phyloP scores from a whole-genome alignment of 2,888 invertebrate species.

The Plutella xylostella region DNA sequence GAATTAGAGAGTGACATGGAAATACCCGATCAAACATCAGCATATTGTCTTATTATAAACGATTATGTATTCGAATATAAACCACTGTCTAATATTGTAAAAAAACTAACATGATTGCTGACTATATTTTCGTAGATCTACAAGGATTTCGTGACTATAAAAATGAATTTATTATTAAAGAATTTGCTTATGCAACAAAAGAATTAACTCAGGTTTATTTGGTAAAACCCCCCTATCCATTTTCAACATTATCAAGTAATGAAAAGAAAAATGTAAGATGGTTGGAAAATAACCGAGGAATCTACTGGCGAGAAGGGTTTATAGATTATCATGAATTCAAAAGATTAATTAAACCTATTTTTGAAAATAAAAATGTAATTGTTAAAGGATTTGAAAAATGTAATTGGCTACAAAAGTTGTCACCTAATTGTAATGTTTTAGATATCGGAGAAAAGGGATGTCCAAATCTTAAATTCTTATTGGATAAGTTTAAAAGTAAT shows the following conservation, averaged over 20 bases:
- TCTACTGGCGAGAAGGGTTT: conserved; percentile 2
- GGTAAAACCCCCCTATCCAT: neutral
- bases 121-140: neutral
- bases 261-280: neutral
- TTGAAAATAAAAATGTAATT: neutral
- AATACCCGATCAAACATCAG: conserved; percentile 2
- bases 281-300: neutral
- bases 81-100: neutral
- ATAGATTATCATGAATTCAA: neutral
- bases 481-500: neutral
- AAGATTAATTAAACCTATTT: neutral
- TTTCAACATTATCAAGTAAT: neutral
- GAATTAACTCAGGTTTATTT: neutral
- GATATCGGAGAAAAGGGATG: conserved; percentile 1
- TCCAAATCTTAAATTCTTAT: conserved; percentile 1
- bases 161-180: neutral
- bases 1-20: conserved; percentile 1
- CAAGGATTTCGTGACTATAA: neutral
- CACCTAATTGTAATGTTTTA: neutral
- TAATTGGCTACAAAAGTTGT: neutral
- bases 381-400: neutral
- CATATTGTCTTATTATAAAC: conserved; percentile 1
- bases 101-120: neutral
- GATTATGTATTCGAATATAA: conserved; percentile 2
- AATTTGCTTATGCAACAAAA: neutral